A percentile compares a stretch with the other conserved stretches of the same genome.
Evolutionary conservation across 53 echinoderm and acorn worm species (phyloP).

Genomic region (Hippasteria phrygiana): DNA sequence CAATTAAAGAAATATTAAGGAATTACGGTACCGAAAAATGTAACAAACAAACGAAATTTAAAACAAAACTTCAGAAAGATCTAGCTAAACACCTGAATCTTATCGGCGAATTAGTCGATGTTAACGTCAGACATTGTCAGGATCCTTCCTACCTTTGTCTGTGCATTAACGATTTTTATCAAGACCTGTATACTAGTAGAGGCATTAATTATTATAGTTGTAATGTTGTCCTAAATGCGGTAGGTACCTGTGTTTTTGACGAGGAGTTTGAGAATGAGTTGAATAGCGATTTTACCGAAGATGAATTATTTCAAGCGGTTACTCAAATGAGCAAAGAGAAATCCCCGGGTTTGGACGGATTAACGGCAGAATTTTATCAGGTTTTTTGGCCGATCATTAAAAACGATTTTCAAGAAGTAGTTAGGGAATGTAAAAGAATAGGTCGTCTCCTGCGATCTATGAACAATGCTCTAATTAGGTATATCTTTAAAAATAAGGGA

Average conservation of each 20-base stretch:
- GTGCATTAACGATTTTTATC: too few species aligned
- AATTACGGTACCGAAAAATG: slow-evolving; percentile 1
- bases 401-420: slow-evolving; percentile 19
- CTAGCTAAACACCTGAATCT: neutral
- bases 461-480: neutral
- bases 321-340: neutral
- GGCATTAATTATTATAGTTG: neutral
- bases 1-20: slow-evolving; percentile 8
- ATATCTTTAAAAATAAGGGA: slow-evolving; percentile 8
- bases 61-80: slow-evolving; percentile 4
- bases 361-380: slow-evolving; percentile 23
- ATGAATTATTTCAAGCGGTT: neutral
- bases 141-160: too few species aligned
- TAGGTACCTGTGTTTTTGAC: neutral
- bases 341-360: neutral
- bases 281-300: too few species aligned
- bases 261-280: neutral
- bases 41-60: slow-evolving; percentile 3
- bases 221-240: neutral
- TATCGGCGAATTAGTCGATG: too few species aligned
- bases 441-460: neutral
- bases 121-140: too few species aligned
- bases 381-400: neutral
- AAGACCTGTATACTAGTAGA: neutral
- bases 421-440: neutral